Percentiles rank a stretch among this genome's conserved stretches.
Evolutionary conservation across 1,140 invertebrate species (phyloP).

Genomic region (Drosophila lowei): DNA sequence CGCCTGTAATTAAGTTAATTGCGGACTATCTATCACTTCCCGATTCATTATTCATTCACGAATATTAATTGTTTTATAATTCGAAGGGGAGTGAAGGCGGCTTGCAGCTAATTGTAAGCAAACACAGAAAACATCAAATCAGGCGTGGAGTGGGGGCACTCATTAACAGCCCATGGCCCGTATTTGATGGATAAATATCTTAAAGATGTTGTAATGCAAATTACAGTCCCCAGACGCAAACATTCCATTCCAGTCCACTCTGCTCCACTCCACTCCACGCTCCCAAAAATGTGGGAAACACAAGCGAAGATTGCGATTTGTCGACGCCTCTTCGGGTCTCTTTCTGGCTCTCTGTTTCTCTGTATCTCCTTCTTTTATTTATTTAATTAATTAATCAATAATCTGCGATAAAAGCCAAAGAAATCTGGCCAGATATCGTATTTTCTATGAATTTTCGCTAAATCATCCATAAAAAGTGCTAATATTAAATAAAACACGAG

Average conservation of each 20-base stretch:
- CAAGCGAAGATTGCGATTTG: constrained; percentile 35
- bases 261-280: background rate
- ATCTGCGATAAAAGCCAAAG: constrained; percentile 19
- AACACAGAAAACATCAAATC: constrained; percentile 32
- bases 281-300: constrained; percentile 39
- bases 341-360: no score
- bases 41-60: constrained; percentile 65
- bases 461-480: constrained; percentile 41
- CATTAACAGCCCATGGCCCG: constrained; percentile 49
- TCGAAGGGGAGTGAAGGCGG: constrained; percentile 50
- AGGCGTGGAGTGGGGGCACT: constrained; percentile 11
- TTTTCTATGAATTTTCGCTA: constrained; percentile 56
- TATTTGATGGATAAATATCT: constrained; percentile 53
- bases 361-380: background rate
- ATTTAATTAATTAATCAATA: constrained; percentile 41
- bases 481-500: constrained; percentile 10
- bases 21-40: constrained; percentile 66
- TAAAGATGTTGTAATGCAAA: constrained; percentile 57
- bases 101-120: constrained; percentile 47
- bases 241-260: background rate
- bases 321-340: constrained; percentile 49
- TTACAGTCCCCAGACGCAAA: constrained; percentile 25
- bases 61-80: constrained; percentile 69
- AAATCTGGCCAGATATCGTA: constrained; percentile 64
- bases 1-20: constrained; percentile 63